Evolutionary conservation across 1,140 invertebrate genomes (phyloP).

Genomic region (Drosophila bifasciata): DNA sequence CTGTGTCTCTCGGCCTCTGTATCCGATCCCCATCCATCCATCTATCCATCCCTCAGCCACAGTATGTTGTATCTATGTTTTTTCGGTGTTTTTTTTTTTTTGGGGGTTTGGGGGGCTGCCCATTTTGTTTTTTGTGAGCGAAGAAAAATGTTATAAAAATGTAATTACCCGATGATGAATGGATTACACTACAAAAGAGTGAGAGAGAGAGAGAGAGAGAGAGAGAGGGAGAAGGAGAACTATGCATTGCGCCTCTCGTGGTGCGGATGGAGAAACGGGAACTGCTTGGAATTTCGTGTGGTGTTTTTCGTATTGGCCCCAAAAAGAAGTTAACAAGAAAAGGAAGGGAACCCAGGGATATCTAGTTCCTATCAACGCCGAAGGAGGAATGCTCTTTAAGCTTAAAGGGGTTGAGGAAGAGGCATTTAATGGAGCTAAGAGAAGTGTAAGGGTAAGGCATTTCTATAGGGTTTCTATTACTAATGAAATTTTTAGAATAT

Average conservation of each 20-base stretch:
- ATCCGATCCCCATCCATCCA: too few species aligned
- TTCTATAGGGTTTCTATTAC: too few species aligned
- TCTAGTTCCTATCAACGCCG: neutral
- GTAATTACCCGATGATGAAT: slow-evolving; percentile 83
- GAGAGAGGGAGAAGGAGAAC: slow-evolving; percentile 38
- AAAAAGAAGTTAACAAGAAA: slow-evolving; percentile 56
- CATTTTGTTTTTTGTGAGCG: slow-evolving; percentile 75
- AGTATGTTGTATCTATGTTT: slow-evolving; percentile 16
- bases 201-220: neutral
- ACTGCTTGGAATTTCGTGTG: slow-evolving; percentile 51
- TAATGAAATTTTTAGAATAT: too few species aligned
- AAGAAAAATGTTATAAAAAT: slow-evolving; percentile 82
- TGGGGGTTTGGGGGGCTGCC: slow-evolving; percentile 43
- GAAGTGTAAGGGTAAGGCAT: too few species aligned
- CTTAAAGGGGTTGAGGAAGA: too few species aligned
- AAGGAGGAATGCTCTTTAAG: slow-evolving; percentile 10
- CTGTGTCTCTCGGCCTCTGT: neutral
- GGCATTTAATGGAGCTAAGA: too few species aligned
- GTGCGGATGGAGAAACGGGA: slow-evolving; percentile 61
- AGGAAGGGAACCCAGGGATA: too few species aligned
- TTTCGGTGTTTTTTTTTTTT: slow-evolving; percentile 43
- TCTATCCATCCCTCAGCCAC: neutral
- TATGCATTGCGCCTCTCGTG: slow-evolving; percentile 58
- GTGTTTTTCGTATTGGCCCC: neutral
- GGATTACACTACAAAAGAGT: slow-evolving; percentile 80